These are phyloP conservation scores for Rhinopomastus cyanomelas DNA, from an alignment of 2,113 vertebrate genomes.

Conservation along the genomic window DNA sequence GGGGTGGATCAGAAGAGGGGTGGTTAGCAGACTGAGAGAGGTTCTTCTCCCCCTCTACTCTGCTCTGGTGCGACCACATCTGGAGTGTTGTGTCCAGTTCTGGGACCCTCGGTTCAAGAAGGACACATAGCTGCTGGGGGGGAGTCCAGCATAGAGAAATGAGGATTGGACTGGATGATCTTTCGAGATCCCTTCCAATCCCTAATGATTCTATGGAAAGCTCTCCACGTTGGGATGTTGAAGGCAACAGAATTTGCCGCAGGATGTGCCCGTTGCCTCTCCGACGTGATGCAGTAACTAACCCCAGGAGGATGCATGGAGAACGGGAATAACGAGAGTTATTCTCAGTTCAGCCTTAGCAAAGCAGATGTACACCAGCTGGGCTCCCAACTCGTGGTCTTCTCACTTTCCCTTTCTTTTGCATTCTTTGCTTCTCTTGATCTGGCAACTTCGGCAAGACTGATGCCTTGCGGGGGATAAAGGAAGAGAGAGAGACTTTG, in stretches of 20 bases:
- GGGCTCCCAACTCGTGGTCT: conserved; percentile 7
- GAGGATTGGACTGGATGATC: too few species aligned
- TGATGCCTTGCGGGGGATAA: background rate
- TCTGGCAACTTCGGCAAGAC: conserved; percentile 31
- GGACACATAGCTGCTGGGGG: too few species aligned
- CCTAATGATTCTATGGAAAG: too few species aligned
- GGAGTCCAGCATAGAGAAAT: too few species aligned
- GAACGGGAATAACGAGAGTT: conserved; percentile 12
- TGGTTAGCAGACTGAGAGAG: too few species aligned
- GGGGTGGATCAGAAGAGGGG: too few species aligned
- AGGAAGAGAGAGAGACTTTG: background rate
- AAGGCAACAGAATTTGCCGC: background rate
- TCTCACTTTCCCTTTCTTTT: conserved; percentile 41
- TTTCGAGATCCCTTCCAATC: too few species aligned
- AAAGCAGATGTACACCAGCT: conserved; percentile 35
- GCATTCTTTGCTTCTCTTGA: conserved; percentile 50
- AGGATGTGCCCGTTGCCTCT: background rate
- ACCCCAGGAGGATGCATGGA: background rate
- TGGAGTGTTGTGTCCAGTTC: too few species aligned
- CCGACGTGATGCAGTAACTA: background rate
- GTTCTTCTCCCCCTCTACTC: too few species aligned
- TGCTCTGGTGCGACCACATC: too few species aligned
- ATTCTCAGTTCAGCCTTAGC: conserved; percentile 25
- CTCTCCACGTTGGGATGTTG: background rate
- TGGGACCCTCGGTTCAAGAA: too few species aligned